Evolutionary conservation across 1,140 invertebrate species (phyloP).

Genomic region (Zaprionus kolodkinae): DNA sequence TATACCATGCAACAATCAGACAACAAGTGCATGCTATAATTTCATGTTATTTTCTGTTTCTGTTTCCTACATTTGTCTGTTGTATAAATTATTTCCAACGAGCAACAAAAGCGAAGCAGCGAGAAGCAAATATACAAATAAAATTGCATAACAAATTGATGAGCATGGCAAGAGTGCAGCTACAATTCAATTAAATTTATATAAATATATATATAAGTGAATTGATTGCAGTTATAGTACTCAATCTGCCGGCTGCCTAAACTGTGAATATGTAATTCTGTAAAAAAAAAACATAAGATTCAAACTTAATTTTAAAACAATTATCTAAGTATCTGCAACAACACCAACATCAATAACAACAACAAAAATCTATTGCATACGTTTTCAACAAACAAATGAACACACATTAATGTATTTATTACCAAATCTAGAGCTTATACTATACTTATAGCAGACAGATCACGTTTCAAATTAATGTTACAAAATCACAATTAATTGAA

Average conservation of each 20-base stretch:
- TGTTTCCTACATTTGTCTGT: slow-evolving; percentile 50
- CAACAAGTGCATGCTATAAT: slow-evolving; percentile 7
- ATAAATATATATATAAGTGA: neutral
- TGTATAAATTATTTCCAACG: slow-evolving; percentile 53
- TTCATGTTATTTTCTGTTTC: slow-evolving; percentile 37
- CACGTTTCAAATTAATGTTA: slow-evolving; percentile 45
- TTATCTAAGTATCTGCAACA: slow-evolving; percentile 44
- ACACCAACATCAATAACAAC: slow-evolving; percentile 16
- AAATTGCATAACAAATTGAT: slow-evolving; percentile 32
- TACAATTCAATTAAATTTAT: slow-evolving; percentile 41
- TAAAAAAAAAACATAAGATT: slow-evolving; percentile 67
- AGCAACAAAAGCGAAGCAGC: slow-evolving; percentile 27
- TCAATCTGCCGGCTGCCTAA: slow-evolving; percentile 44
- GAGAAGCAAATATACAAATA: slow-evolving; percentile 13
- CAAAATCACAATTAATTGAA: slow-evolving; percentile 42
- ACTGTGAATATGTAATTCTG: slow-evolving; percentile 73
- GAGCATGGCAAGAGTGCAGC: slow-evolving; percentile 28
- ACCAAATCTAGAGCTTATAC: slow-evolving; percentile 79
- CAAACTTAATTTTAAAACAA: slow-evolving; percentile 58
- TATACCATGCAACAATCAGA: slow-evolving; percentile 20
- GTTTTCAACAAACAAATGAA: slow-evolving; percentile 35
- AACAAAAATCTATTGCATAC: slow-evolving; percentile 7
- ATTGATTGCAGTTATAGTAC: slow-evolving; percentile 48
- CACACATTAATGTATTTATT: slow-evolving; percentile 70
- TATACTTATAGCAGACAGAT: slow-evolving; percentile 40